Conservation (phyloP, 2,113 vertebrate genomes). For the Struthio camelus region DNA sequence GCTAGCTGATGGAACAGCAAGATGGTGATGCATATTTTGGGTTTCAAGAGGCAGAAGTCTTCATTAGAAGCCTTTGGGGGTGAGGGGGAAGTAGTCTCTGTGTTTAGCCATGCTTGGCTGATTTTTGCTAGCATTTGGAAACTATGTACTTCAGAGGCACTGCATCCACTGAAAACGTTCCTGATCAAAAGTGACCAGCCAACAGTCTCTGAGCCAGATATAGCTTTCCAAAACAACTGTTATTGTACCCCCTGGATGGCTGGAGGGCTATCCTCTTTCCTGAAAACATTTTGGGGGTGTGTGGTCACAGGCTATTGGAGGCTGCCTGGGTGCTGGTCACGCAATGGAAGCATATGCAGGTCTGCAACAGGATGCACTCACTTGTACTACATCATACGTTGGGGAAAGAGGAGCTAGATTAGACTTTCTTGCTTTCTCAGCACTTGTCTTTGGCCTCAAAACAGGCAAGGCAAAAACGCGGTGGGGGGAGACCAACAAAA, state of each 20-base stretch:
- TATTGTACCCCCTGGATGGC: background rate
- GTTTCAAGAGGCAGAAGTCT: background rate
- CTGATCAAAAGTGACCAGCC: background rate
- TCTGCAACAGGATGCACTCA: background rate
- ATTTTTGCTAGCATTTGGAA: background rate
- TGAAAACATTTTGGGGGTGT: background rate
- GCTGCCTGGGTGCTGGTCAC: background rate
- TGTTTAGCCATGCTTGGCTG: background rate
- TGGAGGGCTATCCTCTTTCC: background rate
- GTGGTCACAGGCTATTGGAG: background rate
- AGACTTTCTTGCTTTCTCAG: background rate
- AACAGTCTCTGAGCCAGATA: background rate
- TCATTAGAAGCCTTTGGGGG: background rate
- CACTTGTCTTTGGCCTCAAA: background rate
- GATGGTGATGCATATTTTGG: background rate
- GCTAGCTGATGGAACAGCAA: background rate
- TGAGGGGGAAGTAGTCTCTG: background rate
- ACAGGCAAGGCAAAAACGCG: background rate
- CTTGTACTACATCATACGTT: background rate
- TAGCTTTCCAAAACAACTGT: too few relatives aligned
- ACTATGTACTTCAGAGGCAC: background rate
- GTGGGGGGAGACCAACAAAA: background rate
- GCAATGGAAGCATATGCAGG: too few relatives aligned
- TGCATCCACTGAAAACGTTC: background rate
- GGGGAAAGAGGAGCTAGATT: background rate